Conservation (phyloP, 1,140 invertebrate genomes). For the Leptoteleia sp. region DNA sequence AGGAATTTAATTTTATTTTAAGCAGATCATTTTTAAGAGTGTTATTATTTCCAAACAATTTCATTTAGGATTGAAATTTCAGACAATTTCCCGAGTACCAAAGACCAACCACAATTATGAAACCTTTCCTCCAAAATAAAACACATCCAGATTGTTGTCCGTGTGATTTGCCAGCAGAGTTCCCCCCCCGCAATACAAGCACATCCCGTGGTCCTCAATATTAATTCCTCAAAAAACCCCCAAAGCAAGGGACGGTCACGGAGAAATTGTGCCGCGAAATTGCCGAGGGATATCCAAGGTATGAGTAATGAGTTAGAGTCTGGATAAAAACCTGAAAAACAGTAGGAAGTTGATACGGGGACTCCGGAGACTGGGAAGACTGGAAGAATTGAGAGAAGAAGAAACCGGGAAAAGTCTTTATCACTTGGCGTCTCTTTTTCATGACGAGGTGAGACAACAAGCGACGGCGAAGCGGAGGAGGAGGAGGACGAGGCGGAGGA, state of each 20-base stretch:
- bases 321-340: conserved; percentile 51
- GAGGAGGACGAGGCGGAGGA: too few species aligned
- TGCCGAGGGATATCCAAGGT: conserved; percentile 35
- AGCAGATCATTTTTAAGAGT: too few species aligned
- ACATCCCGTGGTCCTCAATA: conserved; percentile 17
- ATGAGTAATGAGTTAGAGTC: conserved; percentile 56
- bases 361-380: conserved; percentile 13
- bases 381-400: conserved; percentile 33
- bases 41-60: too few species aligned
- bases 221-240: conserved; percentile 33
- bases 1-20: too few species aligned
- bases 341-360: conserved; percentile 35
- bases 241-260: conserved; percentile 13
- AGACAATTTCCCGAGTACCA: too few species aligned
- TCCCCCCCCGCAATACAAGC: background rate
- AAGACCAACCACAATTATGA: too few species aligned
- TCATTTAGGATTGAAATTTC: too few species aligned
- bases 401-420: conserved; percentile 71
- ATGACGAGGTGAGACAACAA: conserved; percentile 43
- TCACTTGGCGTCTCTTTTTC: conserved; percentile 65
- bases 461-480: conserved; percentile 62
- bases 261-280: conserved; percentile 40
- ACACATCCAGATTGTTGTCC: conserved; percentile 9
- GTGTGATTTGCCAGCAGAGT: conserved; percentile 19
- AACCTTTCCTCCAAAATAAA: too few species aligned